Evolutionary conservation across 2,113 vertebrate species (phyloP).

Genomic region (Calonectris borealis): DNA sequence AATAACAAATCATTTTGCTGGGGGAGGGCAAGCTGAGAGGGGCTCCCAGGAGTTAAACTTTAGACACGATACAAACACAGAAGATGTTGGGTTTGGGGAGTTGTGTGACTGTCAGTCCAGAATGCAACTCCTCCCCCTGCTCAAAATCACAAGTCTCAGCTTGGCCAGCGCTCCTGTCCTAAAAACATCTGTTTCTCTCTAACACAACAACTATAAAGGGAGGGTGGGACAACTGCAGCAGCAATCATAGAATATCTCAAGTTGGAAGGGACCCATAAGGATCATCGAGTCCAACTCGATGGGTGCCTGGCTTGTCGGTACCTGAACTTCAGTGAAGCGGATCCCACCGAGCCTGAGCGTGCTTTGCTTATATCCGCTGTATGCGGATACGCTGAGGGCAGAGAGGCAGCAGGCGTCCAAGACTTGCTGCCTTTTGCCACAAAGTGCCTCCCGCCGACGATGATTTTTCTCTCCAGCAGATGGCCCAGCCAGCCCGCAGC

Average conservation of each 20-base stretch:
- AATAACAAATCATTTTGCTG: not conserved
- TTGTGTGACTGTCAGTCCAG: accelerated
- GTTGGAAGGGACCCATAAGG: not conserved
- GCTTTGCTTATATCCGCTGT: not conserved
- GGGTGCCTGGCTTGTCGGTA: not conserved
- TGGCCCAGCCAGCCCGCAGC: not conserved
- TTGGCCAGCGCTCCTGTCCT: not conserved
- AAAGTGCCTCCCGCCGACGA: accelerated
- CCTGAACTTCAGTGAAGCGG: not conserved
- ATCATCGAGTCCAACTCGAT: accelerated
- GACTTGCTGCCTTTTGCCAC: not conserved
- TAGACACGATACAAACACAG: accelerated
- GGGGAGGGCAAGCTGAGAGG: not conserved
- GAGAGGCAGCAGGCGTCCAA: accelerated
- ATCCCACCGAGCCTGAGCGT: accelerated
- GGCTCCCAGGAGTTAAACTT: not conserved
- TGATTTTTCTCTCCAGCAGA: slow-evolving; percentile 12
- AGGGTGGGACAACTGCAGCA: not conserved
- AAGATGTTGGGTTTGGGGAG: not conserved
- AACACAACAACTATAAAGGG: not conserved
- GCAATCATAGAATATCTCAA: not conserved
- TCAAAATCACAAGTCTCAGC: not conserved
- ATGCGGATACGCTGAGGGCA: not conserved
- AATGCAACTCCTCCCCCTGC: not conserved
- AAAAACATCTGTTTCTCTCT: not conserved